Percentiles rank a stretch among this genome's conserved stretches.
Evolutionary conservation across 2,888 invertebrate genomes (phyloP).

Genomic region (Gastracanthus pulcherrimus): DNA sequence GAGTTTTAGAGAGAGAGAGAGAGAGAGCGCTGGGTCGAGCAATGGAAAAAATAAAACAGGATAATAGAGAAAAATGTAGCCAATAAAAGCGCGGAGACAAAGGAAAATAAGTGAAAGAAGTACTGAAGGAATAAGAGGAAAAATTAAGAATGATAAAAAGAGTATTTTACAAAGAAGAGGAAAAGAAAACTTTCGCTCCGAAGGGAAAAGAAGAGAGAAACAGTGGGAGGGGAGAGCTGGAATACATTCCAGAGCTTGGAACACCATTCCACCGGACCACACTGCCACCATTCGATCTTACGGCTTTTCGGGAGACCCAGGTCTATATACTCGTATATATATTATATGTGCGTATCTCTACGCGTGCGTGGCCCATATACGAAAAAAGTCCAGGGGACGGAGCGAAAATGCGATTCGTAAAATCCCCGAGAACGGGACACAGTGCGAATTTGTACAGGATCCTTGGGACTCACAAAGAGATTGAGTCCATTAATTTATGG

Average conservation of each 20-base stretch:
- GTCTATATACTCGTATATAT: no score
- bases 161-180: constrained; percentile 2
- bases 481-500: constrained; percentile 54
- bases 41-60: constrained; percentile 31
- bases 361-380: constrained; percentile 12
- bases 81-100: constrained; percentile 31
- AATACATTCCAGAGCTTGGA: no score
- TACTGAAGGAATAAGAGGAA: background rate
- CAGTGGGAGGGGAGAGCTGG: background rate
- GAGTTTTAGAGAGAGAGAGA: background rate
- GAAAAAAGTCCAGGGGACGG: background rate
- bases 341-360: no score
- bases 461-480: constrained; percentile 45
- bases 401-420: constrained; percentile 46
- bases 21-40: no score
- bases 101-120: background rate
- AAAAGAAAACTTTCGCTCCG: background rate
- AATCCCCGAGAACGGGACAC: constrained; percentile 33
- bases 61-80: constrained; percentile 48
- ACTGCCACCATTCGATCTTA: background rate
- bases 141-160: constrained; percentile 54
- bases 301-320: constrained; percentile 14
- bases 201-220: background rate
- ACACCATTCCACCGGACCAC: constrained; percentile 4
- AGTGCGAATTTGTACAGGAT: constrained; percentile 46